Percentiles rank a stretch among this genome's conserved stretches.
Conservation (phyloP, 2,888 invertebrate species). For the Hemithea aestivaria region DNA sequence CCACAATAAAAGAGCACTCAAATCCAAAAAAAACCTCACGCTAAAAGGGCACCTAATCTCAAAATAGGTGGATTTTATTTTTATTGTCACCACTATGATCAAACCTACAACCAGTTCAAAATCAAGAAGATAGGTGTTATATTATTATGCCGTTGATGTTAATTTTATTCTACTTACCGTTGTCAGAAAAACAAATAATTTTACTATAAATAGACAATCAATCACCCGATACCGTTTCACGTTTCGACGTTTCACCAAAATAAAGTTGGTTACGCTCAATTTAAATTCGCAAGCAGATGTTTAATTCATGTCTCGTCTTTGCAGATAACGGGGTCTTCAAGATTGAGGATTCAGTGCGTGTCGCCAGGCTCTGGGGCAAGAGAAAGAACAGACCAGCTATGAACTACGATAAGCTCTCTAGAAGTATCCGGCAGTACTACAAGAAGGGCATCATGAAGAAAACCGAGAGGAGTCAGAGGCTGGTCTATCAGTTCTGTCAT, state of each 20-base stretch:
- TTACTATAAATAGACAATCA: neutral
- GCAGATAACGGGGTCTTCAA: conserved; percentile 95
- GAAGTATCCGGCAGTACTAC: conserved; percentile 99
- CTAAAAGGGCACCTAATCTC: too few species aligned
- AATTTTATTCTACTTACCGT: too few species aligned
- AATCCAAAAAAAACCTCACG: too few species aligned
- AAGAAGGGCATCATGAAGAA: conserved; percentile 99
- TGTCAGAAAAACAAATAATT: too few species aligned
- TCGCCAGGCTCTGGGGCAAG: conserved; percentile 98
- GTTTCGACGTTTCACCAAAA: conserved; percentile 31
- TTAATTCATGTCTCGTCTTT: conserved; percentile 56
- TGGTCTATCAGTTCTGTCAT: conserved; percentile 99
- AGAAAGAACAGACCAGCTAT: conserved; percentile 99
- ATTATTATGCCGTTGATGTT: too few species aligned
- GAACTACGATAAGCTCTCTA: conserved; percentile 99
- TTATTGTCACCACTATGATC: too few species aligned
- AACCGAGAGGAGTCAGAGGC: conserved; percentile 97
- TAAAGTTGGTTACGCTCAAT: conserved; percentile 21
- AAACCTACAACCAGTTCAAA: too few species aligned
- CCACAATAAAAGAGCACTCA: too few species aligned
- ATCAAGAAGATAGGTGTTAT: too few species aligned
- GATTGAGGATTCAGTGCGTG: conserved; percentile 98
- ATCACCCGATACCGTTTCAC: conserved; percentile 11
- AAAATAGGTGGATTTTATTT: too few species aligned
- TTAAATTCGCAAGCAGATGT: conserved; percentile 28